A percentile compares a stretch with the other conserved stretches of the same genome.
These are phyloP conservation scores for Muscicapa adusta DNA, from an alignment of 2,113 vertebrate species.

Conservation along the genomic window DNA sequence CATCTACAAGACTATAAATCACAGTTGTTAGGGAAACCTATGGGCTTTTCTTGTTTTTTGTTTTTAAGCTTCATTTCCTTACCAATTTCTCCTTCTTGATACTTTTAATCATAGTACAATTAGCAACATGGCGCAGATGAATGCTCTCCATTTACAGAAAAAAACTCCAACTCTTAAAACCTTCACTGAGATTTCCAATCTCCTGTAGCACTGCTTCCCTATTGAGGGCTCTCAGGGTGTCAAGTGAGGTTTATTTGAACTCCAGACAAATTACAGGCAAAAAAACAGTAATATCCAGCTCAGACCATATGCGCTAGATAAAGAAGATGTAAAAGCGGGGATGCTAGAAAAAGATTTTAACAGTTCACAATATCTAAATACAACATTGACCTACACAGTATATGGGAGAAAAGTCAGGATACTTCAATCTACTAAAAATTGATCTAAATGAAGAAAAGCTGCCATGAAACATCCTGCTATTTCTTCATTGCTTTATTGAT, in stretches of 20 bases:
- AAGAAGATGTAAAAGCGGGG: not conserved
- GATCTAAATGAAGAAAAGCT: not conserved
- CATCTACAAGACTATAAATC: not conserved
- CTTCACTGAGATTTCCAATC: not conserved
- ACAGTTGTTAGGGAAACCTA: not conserved
- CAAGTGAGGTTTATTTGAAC: not conserved
- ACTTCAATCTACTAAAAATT: not conserved
- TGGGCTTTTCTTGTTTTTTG: not conserved
- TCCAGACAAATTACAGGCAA: not conserved
- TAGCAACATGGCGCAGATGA: not conserved
- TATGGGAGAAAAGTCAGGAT: not conserved
- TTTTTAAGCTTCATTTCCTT: slow-evolving; percentile 29
- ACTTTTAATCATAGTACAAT: not conserved
- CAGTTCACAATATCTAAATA: not conserved
- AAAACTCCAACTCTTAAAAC: not conserved
- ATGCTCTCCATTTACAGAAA: not conserved
- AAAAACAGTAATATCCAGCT: not conserved
- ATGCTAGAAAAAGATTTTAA: not conserved
- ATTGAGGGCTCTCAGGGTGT: not conserved
- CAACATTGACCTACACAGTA: not conserved
- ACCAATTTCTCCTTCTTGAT: not conserved
- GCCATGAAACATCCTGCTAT: not conserved
- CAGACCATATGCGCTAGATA: not conserved
- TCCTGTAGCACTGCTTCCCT: not conserved
- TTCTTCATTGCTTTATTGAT: not conserved